Evolutionary conservation across 2,888 invertebrate genomes (phyloP).

Genomic region (Morinoia aosen): DNA sequence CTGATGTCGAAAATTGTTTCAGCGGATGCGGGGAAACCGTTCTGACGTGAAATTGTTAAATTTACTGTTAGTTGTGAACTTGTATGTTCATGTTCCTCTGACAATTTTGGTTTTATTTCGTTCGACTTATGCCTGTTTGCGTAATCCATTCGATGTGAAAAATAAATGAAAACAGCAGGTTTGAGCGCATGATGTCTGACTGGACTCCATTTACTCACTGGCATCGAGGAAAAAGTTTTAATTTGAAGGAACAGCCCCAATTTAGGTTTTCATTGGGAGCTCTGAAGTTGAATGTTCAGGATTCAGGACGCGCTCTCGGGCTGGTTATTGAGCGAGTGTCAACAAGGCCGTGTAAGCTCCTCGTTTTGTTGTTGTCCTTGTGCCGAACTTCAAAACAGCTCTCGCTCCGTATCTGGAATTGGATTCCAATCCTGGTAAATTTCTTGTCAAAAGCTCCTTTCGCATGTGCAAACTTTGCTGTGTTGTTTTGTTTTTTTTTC

Average conservation of each 20-base stretch:
- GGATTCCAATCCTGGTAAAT: neutral
- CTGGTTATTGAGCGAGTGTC: neutral
- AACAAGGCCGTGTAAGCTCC: neutral
- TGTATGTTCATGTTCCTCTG: neutral
- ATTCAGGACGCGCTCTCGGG: neutral
- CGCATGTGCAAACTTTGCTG: neutral
- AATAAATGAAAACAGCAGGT: neutral
- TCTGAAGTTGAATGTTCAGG: neutral
- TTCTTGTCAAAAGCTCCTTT: neutral
- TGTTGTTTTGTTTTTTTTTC: too few relatives aligned
- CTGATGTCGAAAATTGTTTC: neutral
- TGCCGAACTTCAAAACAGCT: slow-evolving; percentile 1
- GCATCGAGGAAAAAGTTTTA: neutral
- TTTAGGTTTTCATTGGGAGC: neutral
- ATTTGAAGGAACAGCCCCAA: neutral
- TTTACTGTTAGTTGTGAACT: neutral
- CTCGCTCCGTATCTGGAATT: neutral
- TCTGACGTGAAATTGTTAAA: neutral
- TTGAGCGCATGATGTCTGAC: neutral
- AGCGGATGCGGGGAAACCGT: neutral
- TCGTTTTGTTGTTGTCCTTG: neutral
- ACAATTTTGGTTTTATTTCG: neutral
- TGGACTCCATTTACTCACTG: neutral
- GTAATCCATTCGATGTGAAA: neutral
- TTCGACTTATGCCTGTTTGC: neutral